These are phyloP conservation scores for Porites divaricata DNA, from an alignment of 92 coral and sea anemone species.

Conservation along the genomic window DNA sequence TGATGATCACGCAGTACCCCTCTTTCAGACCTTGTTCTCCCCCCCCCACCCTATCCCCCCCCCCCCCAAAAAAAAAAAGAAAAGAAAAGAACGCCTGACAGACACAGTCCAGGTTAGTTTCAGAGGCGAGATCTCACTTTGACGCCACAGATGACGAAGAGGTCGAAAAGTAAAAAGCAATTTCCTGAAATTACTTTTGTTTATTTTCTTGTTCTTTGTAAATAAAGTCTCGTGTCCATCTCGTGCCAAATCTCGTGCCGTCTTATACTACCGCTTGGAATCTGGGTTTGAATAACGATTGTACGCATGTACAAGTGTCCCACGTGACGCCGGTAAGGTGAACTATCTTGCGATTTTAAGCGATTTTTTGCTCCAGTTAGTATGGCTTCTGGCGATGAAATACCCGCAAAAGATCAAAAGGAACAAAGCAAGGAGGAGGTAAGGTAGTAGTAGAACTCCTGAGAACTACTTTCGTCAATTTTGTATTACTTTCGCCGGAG, in stretches of 20 bases:
- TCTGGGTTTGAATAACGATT: conserved; percentile 12
- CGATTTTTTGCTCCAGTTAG: conserved; percentile 52
- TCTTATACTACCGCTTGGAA: not conserved
- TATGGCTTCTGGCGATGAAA: conserved; percentile 99
- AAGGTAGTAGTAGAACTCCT: conserved; percentile 19
- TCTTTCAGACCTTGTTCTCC: too few relatives aligned
- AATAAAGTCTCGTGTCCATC: not conserved
- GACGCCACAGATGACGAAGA: too few relatives aligned
- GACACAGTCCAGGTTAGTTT: too few relatives aligned
- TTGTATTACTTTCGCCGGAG: not conserved
- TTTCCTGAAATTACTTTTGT: too few relatives aligned
- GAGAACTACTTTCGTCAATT: conserved; percentile 14
- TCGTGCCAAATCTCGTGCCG: not conserved
- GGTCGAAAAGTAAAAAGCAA: too few relatives aligned
- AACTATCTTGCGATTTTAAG: conserved; percentile 43
- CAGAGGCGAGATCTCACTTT: too few relatives aligned
- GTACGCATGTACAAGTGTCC: conserved; percentile 87
- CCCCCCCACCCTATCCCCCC: too few relatives aligned
- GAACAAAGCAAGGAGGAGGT: conserved; percentile 89
- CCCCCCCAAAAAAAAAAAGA: too few relatives aligned
- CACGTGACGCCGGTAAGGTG: conserved; percentile 95
- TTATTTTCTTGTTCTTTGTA: too few relatives aligned
- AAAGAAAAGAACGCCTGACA: too few relatives aligned
- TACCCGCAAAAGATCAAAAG: conserved; percentile 88
- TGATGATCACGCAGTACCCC: too few relatives aligned